These are phyloP conservation scores for Plagodis dolabraria DNA, from an alignment of 2,888 invertebrate genomes.

Conservation along the genomic window DNA sequence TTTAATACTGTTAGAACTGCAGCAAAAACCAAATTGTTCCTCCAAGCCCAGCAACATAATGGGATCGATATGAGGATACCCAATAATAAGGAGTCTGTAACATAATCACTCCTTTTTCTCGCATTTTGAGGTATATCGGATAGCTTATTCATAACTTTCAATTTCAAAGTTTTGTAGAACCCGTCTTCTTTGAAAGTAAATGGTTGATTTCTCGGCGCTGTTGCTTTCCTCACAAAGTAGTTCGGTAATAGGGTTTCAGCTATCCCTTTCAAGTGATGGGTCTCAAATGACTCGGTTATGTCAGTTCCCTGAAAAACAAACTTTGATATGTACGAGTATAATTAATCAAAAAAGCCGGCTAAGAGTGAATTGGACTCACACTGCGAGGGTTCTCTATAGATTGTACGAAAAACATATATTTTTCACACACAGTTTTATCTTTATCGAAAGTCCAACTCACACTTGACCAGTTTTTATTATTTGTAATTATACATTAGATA, in stretches of 20 bases:
- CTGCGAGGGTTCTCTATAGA: too few relatives aligned
- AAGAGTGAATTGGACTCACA: too few relatives aligned
- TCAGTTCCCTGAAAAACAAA: slow-evolving; percentile 83
- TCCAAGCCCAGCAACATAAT: slow-evolving; percentile 62
- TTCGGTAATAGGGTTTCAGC: slow-evolving; percentile 87
- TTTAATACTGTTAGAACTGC: slow-evolving; percentile 52
- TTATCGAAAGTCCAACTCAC: too few relatives aligned
- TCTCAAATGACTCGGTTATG: slow-evolving; percentile 87
- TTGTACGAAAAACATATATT: too few relatives aligned
- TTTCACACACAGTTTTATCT: too few relatives aligned
- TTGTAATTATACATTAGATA: too few relatives aligned
- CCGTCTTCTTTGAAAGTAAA: slow-evolving; percentile 90
- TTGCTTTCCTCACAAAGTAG: slow-evolving; percentile 87
- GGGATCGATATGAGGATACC: slow-evolving; percentile 55
- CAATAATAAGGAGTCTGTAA: slow-evolving; percentile 60
- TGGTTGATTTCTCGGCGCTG: slow-evolving; percentile 87
- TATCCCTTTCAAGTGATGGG: slow-evolving; percentile 83
- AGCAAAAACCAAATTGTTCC: slow-evolving; percentile 54
- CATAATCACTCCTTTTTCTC: slow-evolving; percentile 62
- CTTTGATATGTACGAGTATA: too few relatives aligned
- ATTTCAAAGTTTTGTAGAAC: slow-evolving; percentile 90
- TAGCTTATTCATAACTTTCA: slow-evolving; percentile 81
- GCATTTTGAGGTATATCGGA: slow-evolving; percentile 75
- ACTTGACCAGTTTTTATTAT: too few relatives aligned
- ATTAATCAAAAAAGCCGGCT: too few relatives aligned